Evolutionary conservation across 2,113 vertebrate species (phyloP), one percentile per base, ranked within the genome.

Genomic region (Pholis gunnellus): DNA sequence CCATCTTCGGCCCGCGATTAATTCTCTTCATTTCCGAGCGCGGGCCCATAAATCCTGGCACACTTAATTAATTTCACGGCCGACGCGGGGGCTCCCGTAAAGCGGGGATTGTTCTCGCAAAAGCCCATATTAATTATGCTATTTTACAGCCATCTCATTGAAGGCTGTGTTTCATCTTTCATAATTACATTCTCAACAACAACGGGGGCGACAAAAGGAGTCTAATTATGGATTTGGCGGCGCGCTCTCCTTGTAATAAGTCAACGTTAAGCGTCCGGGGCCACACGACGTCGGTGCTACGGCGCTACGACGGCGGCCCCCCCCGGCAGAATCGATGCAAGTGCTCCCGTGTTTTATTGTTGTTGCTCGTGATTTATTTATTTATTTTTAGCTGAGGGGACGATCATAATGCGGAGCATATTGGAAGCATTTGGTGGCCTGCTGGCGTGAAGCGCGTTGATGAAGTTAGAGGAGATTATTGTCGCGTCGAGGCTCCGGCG

Each of bases 61-160:
- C 97, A 99, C 97, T 99, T 99, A 99, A 99, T 99, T 99, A 99
- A 99, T 99, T 99, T 99, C 97, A 97, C 95, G 95, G 97, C 96
- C 96, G 97, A 96, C 96, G 93, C 94, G 96, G 97, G 97, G 97
- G 92, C 93, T 97, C 96, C 97, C 94, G 96, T 98, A 98, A 98
- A 99, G 97, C 96, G 95, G 81, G 96, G 96, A 98, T 98, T 98
- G 97, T 99, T 99, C 97, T 98, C 96, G 95, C 97, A 99, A 99
- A 94, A 99, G 97, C 97, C 96, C 97, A 97, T 98, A 99, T 99
- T 99, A 99, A 99, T 99, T 99, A 99, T 99, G 98, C 98, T 98
- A 98, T 99, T 99, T 96, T 99, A 99, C 97, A 96, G 97, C 97
- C 95, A 97, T 98, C 97, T 97, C 97, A 97, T 97, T 97, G 97